Evolutionary conservation across 1,140 invertebrate species (phyloP).

Genomic region (Nephotettix cincticeps): DNA sequence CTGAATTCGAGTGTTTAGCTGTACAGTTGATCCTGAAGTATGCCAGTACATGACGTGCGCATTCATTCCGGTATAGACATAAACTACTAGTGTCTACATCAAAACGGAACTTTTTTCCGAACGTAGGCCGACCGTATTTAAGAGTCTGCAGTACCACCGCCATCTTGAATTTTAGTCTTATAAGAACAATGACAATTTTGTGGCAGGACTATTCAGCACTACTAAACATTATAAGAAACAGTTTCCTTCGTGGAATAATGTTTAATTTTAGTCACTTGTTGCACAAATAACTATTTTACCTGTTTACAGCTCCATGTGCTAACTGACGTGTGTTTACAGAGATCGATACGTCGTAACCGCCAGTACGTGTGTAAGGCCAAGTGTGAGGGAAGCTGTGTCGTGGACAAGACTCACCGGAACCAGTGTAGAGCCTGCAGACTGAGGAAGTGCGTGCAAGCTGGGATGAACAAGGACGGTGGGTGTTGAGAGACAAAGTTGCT

Average conservation of each 20-base stretch:
- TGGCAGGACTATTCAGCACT: too few species aligned
- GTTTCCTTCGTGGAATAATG: too few species aligned
- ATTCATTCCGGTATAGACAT: not conserved
- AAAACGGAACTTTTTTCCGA: not conserved
- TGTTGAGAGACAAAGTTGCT: not conserved
- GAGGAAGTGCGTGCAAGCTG: constrained; percentile 89
- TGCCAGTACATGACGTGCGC: not conserved
- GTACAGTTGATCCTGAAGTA: not conserved
- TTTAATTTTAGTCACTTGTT: too few species aligned
- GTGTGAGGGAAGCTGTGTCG: constrained; percentile 72
- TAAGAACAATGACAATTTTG: too few species aligned
- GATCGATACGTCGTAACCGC: constrained; percentile 92
- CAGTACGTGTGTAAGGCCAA: constrained; percentile 96
- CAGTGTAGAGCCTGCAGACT: constrained; percentile 94
- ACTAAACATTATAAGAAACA: too few species aligned
- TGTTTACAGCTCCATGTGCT: too few species aligned
- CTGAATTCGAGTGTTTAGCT: too few species aligned
- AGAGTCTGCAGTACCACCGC: too few species aligned
- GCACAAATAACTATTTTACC: too few species aligned
- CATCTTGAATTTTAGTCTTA: too few species aligned
- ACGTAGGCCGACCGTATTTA: too few species aligned
- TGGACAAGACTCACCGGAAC: constrained; percentile 97
- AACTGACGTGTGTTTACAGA: too few species aligned
- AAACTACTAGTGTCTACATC: not conserved
- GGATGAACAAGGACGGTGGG: constrained; percentile 98